phyloP scores from a whole-genome alignment of 1,140 invertebrate genomes.

The Diorhabda carinulata region DNA sequence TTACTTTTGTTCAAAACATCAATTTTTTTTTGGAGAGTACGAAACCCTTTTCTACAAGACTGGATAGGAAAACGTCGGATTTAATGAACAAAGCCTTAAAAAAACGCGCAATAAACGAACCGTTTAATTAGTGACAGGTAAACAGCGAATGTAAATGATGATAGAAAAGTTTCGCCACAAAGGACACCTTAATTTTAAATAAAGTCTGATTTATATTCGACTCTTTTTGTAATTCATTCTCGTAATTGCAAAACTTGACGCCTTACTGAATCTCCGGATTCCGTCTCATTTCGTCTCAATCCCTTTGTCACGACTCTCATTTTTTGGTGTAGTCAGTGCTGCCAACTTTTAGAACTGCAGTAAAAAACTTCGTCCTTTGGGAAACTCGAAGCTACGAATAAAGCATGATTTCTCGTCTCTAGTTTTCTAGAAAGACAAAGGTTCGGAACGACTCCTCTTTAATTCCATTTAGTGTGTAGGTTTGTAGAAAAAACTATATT shows the following conservation, averaged over 20 bases:
- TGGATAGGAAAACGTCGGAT: background rate
- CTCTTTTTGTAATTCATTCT: slow-evolving; percentile 35
- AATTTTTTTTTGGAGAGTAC: background rate
- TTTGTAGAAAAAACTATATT: slow-evolving; percentile 10
- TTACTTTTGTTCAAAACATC: background rate
- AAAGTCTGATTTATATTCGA: background rate
- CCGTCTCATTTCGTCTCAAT: slow-evolving; percentile 42
- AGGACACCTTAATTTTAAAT: slow-evolving; percentile 3
- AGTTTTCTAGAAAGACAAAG: slow-evolving; percentile 25
- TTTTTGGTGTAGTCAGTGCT: slow-evolving; percentile 32
- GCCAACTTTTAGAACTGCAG: slow-evolving; percentile 37
- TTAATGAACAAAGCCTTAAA: slow-evolving; percentile 1
- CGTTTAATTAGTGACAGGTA: slow-evolving; percentile 2
- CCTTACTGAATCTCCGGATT: slow-evolving; percentile 36
- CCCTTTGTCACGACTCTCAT: slow-evolving; percentile 36
- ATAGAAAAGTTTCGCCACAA: background rate
- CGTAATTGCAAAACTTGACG: slow-evolving; percentile 42
- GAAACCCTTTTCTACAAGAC: background rate
- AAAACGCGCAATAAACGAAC: slow-evolving; percentile 2
- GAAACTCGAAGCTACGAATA: slow-evolving; percentile 35
- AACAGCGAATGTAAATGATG: slow-evolving; percentile 2
- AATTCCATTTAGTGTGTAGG: slow-evolving; percentile 6
- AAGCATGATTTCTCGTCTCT: slow-evolving; percentile 32
- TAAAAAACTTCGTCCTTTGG: slow-evolving; percentile 38
- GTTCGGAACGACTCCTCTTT: slow-evolving; percentile 6